Percentiles rank a stretch among this genome's conserved stretches.
Evolutionary conservation across 2,888 invertebrate genomes (phyloP).

Genomic region (Yponomeuta sedellus): DNA sequence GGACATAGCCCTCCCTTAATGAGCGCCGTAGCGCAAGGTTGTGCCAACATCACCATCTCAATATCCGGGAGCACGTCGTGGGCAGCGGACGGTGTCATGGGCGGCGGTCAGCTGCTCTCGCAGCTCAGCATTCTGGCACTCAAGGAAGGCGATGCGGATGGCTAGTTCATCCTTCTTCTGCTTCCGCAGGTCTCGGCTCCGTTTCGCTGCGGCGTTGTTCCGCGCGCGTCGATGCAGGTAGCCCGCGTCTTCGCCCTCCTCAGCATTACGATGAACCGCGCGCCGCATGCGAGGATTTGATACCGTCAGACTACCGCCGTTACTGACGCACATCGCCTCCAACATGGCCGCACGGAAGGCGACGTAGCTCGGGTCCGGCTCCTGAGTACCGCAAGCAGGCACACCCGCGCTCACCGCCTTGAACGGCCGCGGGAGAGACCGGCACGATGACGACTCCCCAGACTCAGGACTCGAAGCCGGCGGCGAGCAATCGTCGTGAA

Average conservation of each 20-base stretch:
- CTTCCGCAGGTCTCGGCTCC: conserved; percentile 93
- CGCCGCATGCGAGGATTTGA: conserved; percentile 80
- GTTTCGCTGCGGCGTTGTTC: conserved; percentile 96
- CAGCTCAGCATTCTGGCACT: conserved; percentile 8
- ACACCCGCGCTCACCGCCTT: conserved; percentile 13
- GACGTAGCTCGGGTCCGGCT: conserved; percentile 67
- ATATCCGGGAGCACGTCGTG: not conserved
- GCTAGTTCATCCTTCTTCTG: conserved; percentile 92
- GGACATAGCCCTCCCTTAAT: no score
- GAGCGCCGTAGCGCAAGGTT: no score
- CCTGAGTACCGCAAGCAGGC: not conserved
- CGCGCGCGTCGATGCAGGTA: conserved; percentile 91
- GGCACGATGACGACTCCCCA: not conserved
- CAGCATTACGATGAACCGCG: conserved; percentile 29
- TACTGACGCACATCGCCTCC: conserved; percentile 72
- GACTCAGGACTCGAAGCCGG: conserved; percentile 13
- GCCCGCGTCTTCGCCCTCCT: conserved; percentile 78
- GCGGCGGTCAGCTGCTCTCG: not conserved
- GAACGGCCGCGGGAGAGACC: conserved; percentile 10
- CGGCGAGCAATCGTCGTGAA: conserved; percentile 3
- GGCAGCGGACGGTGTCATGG: not conserved
- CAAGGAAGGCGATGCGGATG: conserved; percentile 8
- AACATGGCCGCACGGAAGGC: conserved; percentile 79
- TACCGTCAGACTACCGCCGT: conserved; percentile 52
- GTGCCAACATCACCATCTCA: not conserved